A percentile compares a stretch with the other conserved stretches of the same genome.
Conservation (phyloP, 1,140 invertebrate species). For the Drosophila asahinai region DNA sequence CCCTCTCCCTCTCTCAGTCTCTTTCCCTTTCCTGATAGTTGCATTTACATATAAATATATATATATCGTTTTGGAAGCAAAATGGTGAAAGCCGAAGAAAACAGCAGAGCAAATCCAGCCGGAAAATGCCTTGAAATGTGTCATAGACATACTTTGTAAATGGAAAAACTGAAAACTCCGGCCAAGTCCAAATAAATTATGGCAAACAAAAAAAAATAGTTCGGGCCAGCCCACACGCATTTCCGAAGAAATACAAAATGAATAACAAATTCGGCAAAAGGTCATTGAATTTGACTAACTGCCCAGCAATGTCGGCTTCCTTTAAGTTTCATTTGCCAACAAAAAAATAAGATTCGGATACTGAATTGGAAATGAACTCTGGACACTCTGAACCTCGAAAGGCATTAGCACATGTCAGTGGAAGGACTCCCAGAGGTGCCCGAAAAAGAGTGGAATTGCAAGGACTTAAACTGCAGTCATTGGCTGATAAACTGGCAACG, state of each 20-base stretch:
- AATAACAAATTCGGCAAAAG: neutral
- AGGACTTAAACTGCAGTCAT: constrained; percentile 33
- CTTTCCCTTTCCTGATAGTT: constrained; percentile 7
- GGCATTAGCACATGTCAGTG: constrained; percentile 16
- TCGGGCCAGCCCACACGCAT: constrained; percentile 48
- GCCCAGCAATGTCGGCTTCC: neutral
- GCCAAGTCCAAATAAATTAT: constrained; percentile 65
- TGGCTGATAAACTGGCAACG: constrained; percentile 13
- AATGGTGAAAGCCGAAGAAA: constrained; percentile 46
- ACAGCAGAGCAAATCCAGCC: constrained; percentile 51
- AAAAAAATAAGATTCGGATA: constrained; percentile 6
- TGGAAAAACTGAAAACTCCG: constrained; percentile 43
- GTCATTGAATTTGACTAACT: constrained; percentile 24
- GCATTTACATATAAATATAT: constrained; percentile 1
- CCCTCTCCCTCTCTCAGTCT: neutral
- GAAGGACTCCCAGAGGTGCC: constrained; percentile 8
- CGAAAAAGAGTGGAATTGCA: neutral
- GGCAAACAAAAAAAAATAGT: constrained; percentile 50
- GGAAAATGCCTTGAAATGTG: constrained; percentile 78
- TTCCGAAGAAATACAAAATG: neutral
- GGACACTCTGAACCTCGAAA: neutral
- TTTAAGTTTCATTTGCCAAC: constrained; percentile 9
- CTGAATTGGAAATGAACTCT: constrained; percentile 13
- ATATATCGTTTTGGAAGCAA: constrained; percentile 13
- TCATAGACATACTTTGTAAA: constrained; percentile 66